phyloP scores from a whole-genome alignment of 2,888 invertebrate species.

The Seladonia tumulorum region DNA sequence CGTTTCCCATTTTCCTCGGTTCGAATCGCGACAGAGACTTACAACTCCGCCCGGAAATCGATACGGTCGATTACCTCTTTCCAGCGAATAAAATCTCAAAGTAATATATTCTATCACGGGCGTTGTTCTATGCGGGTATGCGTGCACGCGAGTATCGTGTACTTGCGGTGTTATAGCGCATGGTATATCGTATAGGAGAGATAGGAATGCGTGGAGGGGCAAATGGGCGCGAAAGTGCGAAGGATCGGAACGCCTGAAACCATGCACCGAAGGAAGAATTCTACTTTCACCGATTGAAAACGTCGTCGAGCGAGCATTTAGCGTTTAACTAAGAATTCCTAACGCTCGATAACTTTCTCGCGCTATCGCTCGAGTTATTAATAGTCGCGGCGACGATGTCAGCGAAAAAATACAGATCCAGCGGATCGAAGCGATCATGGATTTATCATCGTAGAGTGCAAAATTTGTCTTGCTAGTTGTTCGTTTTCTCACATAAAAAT shows the following conservation, averaged over 20 bases:
- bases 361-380: conserved; percentile 21
- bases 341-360: conserved; percentile 11
- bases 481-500: neutral
- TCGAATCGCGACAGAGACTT: neutral
- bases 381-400: neutral
- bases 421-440: too few species aligned
- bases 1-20: too few species aligned
- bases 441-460: neutral
- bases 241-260: conserved; percentile 62
- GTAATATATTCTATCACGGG: neutral
- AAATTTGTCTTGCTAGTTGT: neutral
- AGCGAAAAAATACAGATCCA: neutral
- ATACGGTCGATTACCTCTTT: neutral
- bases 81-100: neutral
- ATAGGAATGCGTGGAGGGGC: conserved; percentile 52
- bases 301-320: conserved; percentile 60
- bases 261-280: conserved; percentile 69
- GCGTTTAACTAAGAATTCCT: conserved; percentile 48
- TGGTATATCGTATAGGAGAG: neutral
- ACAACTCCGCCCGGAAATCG: neutral
- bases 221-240: conserved; percentile 67
- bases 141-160: neutral
- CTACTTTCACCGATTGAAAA: conserved; percentile 77
- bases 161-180: too few species aligned
- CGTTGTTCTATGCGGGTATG: neutral